Conservation (phyloP, 2,113 vertebrate genomes). For the Phocoena sinus region DNA sequence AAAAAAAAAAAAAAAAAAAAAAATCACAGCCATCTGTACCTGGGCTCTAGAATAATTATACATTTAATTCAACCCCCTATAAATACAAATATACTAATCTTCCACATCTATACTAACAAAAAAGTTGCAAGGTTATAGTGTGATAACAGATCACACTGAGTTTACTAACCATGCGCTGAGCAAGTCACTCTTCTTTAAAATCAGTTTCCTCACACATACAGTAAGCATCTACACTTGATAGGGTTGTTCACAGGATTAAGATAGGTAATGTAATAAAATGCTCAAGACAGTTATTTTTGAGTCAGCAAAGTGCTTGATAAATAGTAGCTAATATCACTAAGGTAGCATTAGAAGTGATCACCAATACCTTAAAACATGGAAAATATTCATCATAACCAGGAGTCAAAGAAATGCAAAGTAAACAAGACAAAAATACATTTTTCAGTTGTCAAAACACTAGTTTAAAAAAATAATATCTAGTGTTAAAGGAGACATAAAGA, state of each 20-base stretch:
- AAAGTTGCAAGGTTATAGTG: neutral
- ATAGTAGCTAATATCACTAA: neutral
- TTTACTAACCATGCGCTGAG: neutral
- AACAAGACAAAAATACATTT: neutral
- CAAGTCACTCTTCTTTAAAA: neutral
- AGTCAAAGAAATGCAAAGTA: neutral
- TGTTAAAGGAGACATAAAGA: neutral
- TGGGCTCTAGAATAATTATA: neutral
- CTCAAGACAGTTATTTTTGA: neutral
- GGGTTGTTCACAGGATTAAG: neutral
- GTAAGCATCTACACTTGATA: neutral
- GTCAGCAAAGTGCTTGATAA: neutral
- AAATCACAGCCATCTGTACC: neutral
- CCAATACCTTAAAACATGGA: constrained; percentile 8
- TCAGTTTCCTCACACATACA: neutral
- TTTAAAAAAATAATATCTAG: neutral
- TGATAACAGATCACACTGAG: neutral
- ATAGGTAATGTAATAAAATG: neutral
- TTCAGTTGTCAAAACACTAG: neutral
- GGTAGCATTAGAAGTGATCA: neutral
- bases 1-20: neutral
- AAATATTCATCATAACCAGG: neutral
- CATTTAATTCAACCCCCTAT: neutral
- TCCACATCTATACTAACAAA: neutral
- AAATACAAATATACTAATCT: neutral